These are phyloP conservation scores for Wiebesia pumilae DNA, from an alignment of 1,140 invertebrate genomes.

Conservation along the genomic window DNA sequence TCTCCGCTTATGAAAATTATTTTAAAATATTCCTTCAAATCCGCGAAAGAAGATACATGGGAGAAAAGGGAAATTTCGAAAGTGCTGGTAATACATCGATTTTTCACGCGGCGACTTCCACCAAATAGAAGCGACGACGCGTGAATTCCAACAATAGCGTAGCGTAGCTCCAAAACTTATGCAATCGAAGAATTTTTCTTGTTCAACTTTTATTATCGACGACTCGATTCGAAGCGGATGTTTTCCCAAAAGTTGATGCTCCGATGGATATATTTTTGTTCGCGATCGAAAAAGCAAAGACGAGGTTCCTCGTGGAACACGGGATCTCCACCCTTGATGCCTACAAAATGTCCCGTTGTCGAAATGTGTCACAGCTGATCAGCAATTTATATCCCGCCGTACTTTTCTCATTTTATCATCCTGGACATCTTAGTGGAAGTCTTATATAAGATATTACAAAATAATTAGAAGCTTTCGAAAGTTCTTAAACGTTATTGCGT, in stretches of 20 bases:
- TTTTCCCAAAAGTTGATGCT: constrained; percentile 16
- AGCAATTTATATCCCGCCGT: too few relatives aligned
- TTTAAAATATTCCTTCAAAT: constrained; percentile 37
- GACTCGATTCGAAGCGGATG: constrained; percentile 22
- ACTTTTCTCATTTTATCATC: too few relatives aligned
- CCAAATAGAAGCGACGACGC: constrained; percentile 22
- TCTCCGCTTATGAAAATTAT: constrained; percentile 7
- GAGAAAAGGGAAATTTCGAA: constrained; percentile 14
- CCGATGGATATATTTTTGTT: background rate
- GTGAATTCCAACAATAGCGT: constrained; percentile 41
- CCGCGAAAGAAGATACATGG: background rate
- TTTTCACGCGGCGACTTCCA: constrained; percentile 6
- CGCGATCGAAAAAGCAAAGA: background rate
- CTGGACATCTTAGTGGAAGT: too few relatives aligned
- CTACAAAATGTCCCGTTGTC: too few relatives aligned
- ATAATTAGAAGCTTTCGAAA: background rate
- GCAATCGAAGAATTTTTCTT: constrained; percentile 42
- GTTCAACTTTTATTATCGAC: constrained; percentile 35
- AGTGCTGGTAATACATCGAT: constrained; percentile 35
- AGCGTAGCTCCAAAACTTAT: constrained; percentile 27
- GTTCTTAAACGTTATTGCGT: background rate
- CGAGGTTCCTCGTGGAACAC: background rate
- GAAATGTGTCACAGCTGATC: too few relatives aligned
- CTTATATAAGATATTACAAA: too few relatives aligned
- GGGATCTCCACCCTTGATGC: too few relatives aligned